Evolutionary conservation across 2,113 vertebrate species (phyloP).

Genomic region (Carlito syrichta): DNA sequence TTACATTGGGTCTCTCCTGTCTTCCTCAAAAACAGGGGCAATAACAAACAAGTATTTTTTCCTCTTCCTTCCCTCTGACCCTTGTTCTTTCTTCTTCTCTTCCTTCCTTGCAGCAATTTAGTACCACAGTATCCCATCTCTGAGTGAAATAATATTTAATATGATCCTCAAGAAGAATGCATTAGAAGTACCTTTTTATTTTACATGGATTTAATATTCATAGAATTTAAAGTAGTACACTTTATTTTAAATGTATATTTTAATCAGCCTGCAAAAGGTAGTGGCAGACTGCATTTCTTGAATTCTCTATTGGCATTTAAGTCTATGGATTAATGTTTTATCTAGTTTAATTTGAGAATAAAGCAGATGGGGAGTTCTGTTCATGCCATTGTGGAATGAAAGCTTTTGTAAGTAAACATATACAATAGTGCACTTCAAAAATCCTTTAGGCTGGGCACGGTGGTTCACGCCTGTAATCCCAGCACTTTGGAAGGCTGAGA

Average conservation of each 20-base stretch:
- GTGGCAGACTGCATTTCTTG: not conserved
- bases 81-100: no score
- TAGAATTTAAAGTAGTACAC: not conserved
- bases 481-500: no score
- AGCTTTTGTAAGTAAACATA: not conserved
- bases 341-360: not conserved
- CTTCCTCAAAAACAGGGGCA: not conserved
- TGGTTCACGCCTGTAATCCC: no score
- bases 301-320: not conserved
- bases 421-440: not conserved
- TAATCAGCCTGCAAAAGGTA: not conserved
- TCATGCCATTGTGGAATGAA: not conserved
- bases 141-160: not conserved
- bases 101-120: not conserved
- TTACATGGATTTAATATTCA: not conserved
- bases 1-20: not conserved
- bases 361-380: not conserved
- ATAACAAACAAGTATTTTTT: not conserved
- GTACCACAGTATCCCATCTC: not conserved
- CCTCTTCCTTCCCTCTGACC: not conserved
- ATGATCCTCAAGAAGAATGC: not conserved
- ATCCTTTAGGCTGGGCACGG: no score
- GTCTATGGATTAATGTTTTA: not conserved
- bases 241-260: not conserved
- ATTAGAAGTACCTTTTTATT: constrained; percentile 14